Base-by-base conservation (phyloP, 1,140 invertebrate species). In the Phymastichus coffea region DNA sequence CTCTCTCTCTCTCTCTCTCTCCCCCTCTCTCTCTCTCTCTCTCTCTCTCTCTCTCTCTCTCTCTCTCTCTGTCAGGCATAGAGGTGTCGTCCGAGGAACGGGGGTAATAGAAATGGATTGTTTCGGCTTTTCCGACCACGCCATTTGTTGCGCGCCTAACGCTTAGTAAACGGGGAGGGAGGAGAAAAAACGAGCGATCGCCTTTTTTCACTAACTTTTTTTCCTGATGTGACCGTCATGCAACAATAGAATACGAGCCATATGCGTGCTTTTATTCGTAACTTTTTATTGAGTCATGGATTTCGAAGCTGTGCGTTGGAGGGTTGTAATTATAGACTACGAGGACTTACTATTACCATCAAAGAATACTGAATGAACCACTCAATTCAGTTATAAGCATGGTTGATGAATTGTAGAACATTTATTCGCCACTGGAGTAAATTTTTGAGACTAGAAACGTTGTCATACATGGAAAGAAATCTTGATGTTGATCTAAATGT, bases 1-100 rank as follows among this genome's bases (percentile, higher is more conserved):
- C 57, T 63, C 51, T 67, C 67, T 65, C 56, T 64, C 67, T 68
- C 62, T 60, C 38, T 51, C 49, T 58, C 61, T 61, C 65, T 61
- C 53, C 38, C 61, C 55, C 26, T 63, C 63, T 60, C 40, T 40
- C 33, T 57, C 8, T 30, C 14, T 41, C 44, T 33, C 17, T 54
- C 12, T 30, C 48, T 48, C 57, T 54, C 41, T 38, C 43, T 38
- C 40, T 61, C 43, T 35, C 14, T 62, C 35, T 35, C 15, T n/a
- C n/a, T 52, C 28, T 52, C 25, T 44, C 25, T 44, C 3, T 10
- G 6, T 20, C 17, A 20, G 38, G 30, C 20, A 44, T 44, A n/a
- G n/a, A n/a, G n/a, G n/a, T 53, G 40, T 59, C 41, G 22, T 25
- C 14, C 12, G 41, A 44, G n/a, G 40, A 43, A 28, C 15, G 9